These are phyloP conservation scores for Tinamus major DNA, from an alignment of 2,797 vertebrate species.

Conservation along the genomic window DNA sequence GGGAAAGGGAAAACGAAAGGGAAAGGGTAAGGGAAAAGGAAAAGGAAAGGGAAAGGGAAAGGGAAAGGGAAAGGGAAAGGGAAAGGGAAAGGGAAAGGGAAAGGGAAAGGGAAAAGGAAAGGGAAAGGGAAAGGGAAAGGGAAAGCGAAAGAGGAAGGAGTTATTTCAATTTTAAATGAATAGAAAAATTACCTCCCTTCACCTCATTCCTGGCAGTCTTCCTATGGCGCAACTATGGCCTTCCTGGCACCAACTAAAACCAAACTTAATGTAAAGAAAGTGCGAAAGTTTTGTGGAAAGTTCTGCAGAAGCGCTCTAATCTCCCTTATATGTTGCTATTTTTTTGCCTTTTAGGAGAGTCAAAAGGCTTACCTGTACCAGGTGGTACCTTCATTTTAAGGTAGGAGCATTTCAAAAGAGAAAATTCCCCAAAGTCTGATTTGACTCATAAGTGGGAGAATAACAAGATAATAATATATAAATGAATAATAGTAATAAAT, in stretches of 20 bases:
- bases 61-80: too few species aligned
- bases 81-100: too few species aligned
- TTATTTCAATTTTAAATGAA: neutral
- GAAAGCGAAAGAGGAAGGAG: too few species aligned
- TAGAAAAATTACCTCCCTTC: fast-evolving
- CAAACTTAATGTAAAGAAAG: neutral
- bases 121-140: too few species aligned
- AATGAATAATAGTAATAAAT: too few species aligned
- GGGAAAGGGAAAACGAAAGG: too few species aligned
- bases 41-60: too few species aligned
- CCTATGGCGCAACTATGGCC: neutral
- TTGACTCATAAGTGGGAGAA: neutral
- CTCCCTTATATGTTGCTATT: neutral
- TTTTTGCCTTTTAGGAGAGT: neutral
- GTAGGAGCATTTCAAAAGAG: neutral
- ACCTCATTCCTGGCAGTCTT: neutral
- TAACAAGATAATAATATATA: neutral
- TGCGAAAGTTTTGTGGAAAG: neutral
- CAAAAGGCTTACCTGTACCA: neutral
- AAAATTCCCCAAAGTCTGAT: neutral
- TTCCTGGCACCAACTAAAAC: neutral
- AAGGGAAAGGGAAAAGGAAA: too few species aligned
- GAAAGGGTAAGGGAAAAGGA: too few species aligned
- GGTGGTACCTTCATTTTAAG: neutral
- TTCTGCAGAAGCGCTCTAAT: neutral